Evolutionary conservation across 2,888 invertebrate species (phyloP), one percentile per base, ranked within the genome.

Genomic region (Venustoraphidia nigricollis): DNA sequence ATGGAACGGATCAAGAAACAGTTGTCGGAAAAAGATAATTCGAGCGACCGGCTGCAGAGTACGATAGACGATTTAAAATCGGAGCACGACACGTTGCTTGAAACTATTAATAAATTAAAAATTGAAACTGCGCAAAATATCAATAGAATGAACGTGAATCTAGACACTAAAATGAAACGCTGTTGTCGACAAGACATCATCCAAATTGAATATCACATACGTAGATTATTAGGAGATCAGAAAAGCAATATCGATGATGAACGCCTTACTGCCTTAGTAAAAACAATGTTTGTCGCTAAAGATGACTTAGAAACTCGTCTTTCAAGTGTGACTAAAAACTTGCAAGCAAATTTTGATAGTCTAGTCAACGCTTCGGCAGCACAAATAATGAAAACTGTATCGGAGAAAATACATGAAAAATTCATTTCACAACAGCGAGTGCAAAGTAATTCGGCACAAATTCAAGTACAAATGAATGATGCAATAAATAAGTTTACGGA

Each of bases 251-350:
- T 53, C 27, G 58, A 58, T 34, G 60, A 72, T 13, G 72, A 75
- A 47, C 70, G 71, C 52, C 56, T 81, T n/a, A 75, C 73, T 51
- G 63, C 65, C 2, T 76, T 77, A 67, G 72, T 82, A 47, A 72
- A 74, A 47, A 69, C 71, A 39, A 67, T 77, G 44, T 79, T 80
- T 53, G 66, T 80, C 10, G 76, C 77, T 8, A 79, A 76, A 55
- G 71, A 76, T n/a, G 73, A 77, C 53, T 64, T 80, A 55, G 77
- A 80, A 57, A 58, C 62, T 61, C 72, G 62, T 60, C 60, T 79
- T 41, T 66, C 70, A 0, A 74, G 74, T 44, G 61, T 79, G 54
- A 75, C 76, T 37, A 57, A 59, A 37, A 62, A 62, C 47, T 59
- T 74, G 39, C 61, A 66, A 50, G 59, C 63, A 1, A 66, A 71